Evolutionary conservation across 2,113 vertebrate genomes (phyloP), one percentile per base, ranked within the genome.

Genomic region (Chlorocebus sabaeus): DNA sequence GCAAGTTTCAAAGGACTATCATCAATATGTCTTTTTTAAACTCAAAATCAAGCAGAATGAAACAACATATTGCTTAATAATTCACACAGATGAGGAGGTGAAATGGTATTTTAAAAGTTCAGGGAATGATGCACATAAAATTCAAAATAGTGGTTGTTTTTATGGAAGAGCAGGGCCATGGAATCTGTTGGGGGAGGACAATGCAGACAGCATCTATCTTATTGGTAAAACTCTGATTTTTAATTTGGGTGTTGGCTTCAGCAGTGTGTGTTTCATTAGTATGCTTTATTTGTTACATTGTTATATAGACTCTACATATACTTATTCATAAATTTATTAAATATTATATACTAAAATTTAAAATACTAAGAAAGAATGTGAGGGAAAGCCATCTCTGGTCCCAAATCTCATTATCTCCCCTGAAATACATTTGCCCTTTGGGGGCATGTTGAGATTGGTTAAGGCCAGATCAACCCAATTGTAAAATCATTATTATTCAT

Each of bases 31-130:
- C 52, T 89, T 86, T 97, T 93, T 38, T 25, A 35, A 92, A 89
- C 35, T 83, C 80, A 90, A 90, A 93, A 32, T 75, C 45, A 67
- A 97, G 40, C 40, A 70, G 13, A 82, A 90, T 50, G 45, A 94
- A 90, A 70, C 68, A n/a, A 30, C 10, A 23, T 72, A 18, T 8
- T 72, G 13, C 82, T 82, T 52, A 57, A 7, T n/a, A 45, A 78
- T 79, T 87, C 85, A 45, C n/a, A 32, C 32, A 70, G 23, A 52
- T 59, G 38, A 90, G 55, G 40, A 81, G 43, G 13, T 38, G 7
- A 83, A 72, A 57, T 12, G 48, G 14, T 57, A 38, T 38, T 76
- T 86, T 81, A 30, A 61, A 87, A 87, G 68, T 82, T 86, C 70
- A 92, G 52, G 43, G 59, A 67, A 64, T 27, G 13, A 52, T 40